Evolutionary conservation across 2,113 vertebrate species (phyloP), one percentile per base, ranked within the genome.

Genomic region (Nycticorax nycticorax): DNA sequence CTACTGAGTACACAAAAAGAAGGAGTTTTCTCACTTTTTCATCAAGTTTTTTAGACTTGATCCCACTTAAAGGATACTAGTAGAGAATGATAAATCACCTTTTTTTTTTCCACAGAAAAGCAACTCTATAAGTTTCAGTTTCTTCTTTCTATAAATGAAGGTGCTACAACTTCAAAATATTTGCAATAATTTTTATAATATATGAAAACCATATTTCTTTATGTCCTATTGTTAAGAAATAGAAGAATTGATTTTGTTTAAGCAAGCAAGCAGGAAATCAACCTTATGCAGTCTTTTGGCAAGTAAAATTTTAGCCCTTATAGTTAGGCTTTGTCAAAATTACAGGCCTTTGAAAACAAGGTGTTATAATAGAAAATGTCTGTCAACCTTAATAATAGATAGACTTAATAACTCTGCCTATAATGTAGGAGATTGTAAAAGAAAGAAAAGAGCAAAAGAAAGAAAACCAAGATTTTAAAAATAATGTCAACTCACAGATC

Each of bases 381-480:
- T 94, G 17, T 93, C 75, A 93, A 45, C 28, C 63, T 93, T 88
- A 96, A 88, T 88, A 90, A 92, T 26, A 83, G 39, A 87, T 69
- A 47, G 26, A 57, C 21, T 79, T 94, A 90, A 83, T 90, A 94
- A 84, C 60, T 60, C 37, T 83, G 28, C 12, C 37, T 33, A 67
- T 74, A 67, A 68, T 27, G n/a, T 12, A 81, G 47, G 92, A 88
- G 71, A 71, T 28, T 93, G 28, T 43, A 81, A 79, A 79, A 85
- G 57, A 71, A 91, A 86, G 39, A 69, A 88, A 90, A 86, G 16
- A 43, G 5, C 12, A 48, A 80, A 89, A 72, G 30, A 81, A 93
- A 92, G 41, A 67, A 73, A 89, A 75, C 27, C 4, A 67, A 59
- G 47, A 39, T 92, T 92, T 94, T 20, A n/a, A 79, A 93, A 93